Evolutionary conservation across 2,113 vertebrate genomes (phyloP), one percentile per base, ranked within the genome.

Genomic region (Gavialis gangeticus): DNA sequence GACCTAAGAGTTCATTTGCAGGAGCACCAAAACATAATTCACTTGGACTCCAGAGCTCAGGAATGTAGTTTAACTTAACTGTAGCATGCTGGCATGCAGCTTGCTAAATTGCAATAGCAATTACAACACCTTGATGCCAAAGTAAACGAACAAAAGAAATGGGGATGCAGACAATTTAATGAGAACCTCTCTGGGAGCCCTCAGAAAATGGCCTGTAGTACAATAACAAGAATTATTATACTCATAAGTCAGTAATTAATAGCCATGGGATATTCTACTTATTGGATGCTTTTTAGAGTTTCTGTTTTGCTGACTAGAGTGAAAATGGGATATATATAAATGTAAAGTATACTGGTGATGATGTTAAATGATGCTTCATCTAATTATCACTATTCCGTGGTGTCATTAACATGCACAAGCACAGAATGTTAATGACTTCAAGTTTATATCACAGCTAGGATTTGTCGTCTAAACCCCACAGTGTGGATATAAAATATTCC

Each of bases 361-460:
- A 97, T 96, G 97, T 89, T 97, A 97, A 98, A 98, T 93, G 97
- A 97, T 91, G 96, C 97, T 94, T 96, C n/a, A 2, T 96, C 79
- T 97, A 96, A 98, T 97, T 97, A 97, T 95, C 88, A 1, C 97
- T 92, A 89, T 94, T 97, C 97, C 85, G 82, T 57, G 59, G 89
- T 85, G 90, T 95, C 97, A 95, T 97, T 97, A 97, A 94, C 97
- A 96, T 75, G 75, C 63, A 87, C 94, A 94, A 57, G 75, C 88
- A 85, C 93, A 96, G 97, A 96, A 97, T 97, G 96, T 85, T 94
- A 97, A 97, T 91, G 96, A 93, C 97, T 93, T 58, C 73, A 30
- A 3, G 14, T 92, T 93, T 5, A 1, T 57, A 17, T 15, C 82
- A 69, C 88, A 56, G 87, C 28, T 57, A 21, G 4, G 92, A 91